Evolutionary conservation across 2,113 vertebrate species (phyloP).

Genomic region (Trematocara zebra): DNA sequence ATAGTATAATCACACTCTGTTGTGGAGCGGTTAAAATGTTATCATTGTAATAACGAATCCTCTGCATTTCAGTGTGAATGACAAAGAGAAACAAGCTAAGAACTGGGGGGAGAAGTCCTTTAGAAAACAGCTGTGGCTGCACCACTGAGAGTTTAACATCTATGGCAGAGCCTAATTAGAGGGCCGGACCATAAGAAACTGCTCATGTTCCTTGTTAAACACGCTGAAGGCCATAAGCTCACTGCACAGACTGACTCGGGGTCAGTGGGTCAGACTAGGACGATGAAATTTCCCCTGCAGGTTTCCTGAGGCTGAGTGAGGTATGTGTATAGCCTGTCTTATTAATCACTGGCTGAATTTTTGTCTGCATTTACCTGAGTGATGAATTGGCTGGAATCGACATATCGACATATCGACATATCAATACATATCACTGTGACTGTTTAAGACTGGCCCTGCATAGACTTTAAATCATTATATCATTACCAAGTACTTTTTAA

Average conservation of each 20-base stretch:
- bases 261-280: slow-evolving; percentile 24
- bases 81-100: neutral
- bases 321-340: neutral
- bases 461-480: neutral
- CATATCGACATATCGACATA: no score
- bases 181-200: slow-evolving; percentile 20
- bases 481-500: neutral
- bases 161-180: slow-evolving; percentile 46
- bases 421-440: neutral
- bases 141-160: slow-evolving; percentile 18
- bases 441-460: neutral
- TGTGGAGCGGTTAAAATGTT: neutral
- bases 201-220: slow-evolving; percentile 58
- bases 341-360: neutral
- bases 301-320: slow-evolving; percentile 19
- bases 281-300: slow-evolving; percentile 10
- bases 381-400: neutral
- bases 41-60: neutral
- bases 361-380: neutral
- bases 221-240: slow-evolving; percentile 24
- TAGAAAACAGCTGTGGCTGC: slow-evolving; percentile 5
- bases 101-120: neutral
- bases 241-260: neutral
- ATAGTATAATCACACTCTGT: neutral
- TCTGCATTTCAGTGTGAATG: neutral